Percentiles rank a stretch among this genome's conserved stretches.
Evolutionary conservation across 2,113 vertebrate genomes (phyloP).

Genomic region (Myocastor coypus): DNA sequence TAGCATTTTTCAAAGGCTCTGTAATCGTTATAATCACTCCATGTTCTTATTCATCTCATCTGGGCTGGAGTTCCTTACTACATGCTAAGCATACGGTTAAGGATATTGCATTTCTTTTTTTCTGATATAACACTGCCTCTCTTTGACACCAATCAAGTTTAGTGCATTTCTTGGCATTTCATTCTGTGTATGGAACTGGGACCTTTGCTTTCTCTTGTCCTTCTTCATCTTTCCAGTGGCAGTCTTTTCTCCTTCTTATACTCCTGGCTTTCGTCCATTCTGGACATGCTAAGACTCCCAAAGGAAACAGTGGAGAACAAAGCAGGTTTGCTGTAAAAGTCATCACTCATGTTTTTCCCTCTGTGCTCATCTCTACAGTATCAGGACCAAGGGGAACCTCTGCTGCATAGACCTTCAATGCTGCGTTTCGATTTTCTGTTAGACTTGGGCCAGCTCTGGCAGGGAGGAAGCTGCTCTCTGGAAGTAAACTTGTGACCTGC

Average conservation of each 20-base stretch:
- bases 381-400: neutral
- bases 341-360: neutral
- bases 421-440: conserved; percentile 28
- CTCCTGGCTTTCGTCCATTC: neutral
- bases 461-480: conserved; percentile 57
- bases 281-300: neutral
- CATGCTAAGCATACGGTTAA: neutral
- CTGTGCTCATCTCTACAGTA: neutral
- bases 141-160: neutral
- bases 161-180: neutral
- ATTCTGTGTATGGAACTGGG: neutral
- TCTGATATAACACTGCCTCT: neutral
- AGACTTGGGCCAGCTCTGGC: conserved; percentile 11
- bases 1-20: neutral
- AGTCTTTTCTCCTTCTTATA: rapidly evolving
- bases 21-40: neutral
- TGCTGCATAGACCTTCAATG: neutral
- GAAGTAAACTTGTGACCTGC: conserved; percentile 71
- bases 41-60: neutral
- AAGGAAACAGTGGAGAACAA: neutral
- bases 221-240: neutral
- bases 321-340: neutral
- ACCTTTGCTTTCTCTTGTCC: neutral
- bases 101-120: neutral
- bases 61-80: neutral